These are phyloP conservation scores for Imbricaverruca yamaguchii DNA, from an alignment of 2,888 invertebrate genomes.

Conservation along the genomic window DNA sequence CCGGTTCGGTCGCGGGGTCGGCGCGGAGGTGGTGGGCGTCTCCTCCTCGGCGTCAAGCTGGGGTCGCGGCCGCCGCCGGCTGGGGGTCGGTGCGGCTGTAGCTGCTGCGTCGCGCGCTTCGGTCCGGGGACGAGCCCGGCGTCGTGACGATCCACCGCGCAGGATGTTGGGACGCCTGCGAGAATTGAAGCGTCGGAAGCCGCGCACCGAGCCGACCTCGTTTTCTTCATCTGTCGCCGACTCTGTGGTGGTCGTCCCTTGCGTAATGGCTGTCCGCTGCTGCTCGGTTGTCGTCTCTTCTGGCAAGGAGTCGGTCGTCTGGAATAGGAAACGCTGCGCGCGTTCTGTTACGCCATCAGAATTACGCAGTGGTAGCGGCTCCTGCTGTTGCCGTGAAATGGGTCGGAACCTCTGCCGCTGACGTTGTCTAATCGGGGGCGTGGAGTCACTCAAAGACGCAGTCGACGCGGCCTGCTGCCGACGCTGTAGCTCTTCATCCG, in stretches of 20 bases:
- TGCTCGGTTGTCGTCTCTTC: neutral
- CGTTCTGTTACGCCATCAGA: too few species aligned
- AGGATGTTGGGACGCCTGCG: neutral
- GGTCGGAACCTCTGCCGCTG: too few species aligned
- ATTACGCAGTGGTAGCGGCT: neutral
- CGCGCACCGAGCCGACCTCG: neutral
- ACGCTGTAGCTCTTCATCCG: neutral
- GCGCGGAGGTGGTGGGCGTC: neutral
- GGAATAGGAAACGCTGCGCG: too few species aligned
- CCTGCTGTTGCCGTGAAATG: neutral
- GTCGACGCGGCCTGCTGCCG: neutral
- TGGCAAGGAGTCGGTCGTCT: too few species aligned
- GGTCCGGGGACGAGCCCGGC: too few species aligned
- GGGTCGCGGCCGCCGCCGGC: neutral
- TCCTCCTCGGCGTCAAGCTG: neutral
- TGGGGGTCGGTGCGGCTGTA: too few species aligned
- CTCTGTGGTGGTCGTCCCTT: neutral
- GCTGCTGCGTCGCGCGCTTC: too few species aligned
- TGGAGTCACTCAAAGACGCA: too few species aligned
- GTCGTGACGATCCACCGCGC: too few species aligned
- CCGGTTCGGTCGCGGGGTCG: neutral
- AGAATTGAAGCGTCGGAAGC: neutral
- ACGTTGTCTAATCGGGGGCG: too few species aligned
- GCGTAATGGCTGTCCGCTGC: neutral
- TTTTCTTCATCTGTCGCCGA: neutral